Evolutionary conservation across 2,888 invertebrate genomes (phyloP).

Genomic region (Heliothis peltigera): DNA sequence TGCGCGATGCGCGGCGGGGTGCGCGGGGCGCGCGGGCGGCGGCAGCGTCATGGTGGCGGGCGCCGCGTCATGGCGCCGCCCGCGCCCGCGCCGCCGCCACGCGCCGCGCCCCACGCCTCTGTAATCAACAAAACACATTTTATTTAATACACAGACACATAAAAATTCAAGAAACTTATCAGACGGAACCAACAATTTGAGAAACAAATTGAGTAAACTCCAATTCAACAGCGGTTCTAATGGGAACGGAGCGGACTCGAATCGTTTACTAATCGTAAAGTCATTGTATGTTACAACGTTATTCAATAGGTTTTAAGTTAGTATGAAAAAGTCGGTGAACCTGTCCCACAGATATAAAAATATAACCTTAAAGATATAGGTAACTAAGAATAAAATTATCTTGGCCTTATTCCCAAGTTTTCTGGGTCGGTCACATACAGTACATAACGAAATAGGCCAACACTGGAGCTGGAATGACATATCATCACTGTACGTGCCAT

Average conservation of each 20-base stretch:
- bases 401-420: slow-evolving; percentile 36
- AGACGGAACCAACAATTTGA: not conserved
- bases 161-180: not conserved
- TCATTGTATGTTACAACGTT: slow-evolving; percentile 11
- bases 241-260: not conserved
- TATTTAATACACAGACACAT: not conserved
- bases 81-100: slow-evolving; percentile 90
- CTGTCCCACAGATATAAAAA: slow-evolving; percentile 28
- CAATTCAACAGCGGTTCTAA: not conserved
- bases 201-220: not conserved
- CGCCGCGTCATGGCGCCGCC: slow-evolving; percentile 90
- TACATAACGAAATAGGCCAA: slow-evolving; percentile 26
- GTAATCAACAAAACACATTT: slow-evolving; percentile 63
- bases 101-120: slow-evolving; percentile 90
- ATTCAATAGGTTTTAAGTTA: slow-evolving; percentile 16
- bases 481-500: slow-evolving; percentile 7
- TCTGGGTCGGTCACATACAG: slow-evolving; percentile 28
- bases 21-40: slow-evolving; percentile 89
- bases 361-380: slow-evolving; percentile 14
- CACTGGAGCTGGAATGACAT: slow-evolving; percentile 10
- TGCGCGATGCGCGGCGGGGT: slow-evolving; percentile 90
- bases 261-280: slow-evolving; percentile 15
- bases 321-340: not conserved
- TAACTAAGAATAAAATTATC: slow-evolving; percentile 10
- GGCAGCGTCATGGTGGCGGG: slow-evolving; percentile 90